phyloP scores from a whole-genome alignment of 37 sponge, comb jelly and placozoan genomes.

The Halisarca cf. caerulea region DNA sequence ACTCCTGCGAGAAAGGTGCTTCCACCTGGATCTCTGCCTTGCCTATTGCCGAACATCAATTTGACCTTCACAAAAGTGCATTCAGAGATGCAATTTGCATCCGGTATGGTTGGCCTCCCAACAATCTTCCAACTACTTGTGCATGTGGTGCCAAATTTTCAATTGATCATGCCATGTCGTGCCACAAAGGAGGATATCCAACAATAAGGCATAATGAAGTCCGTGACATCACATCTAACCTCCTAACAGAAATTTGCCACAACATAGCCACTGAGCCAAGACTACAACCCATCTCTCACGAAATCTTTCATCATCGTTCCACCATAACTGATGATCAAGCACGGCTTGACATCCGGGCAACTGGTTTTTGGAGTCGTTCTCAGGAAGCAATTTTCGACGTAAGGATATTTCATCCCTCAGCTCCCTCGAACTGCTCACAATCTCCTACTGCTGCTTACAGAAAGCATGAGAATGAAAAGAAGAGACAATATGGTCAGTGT shows the following conservation, averaged over 20 bases:
- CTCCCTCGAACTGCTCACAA: too few relatives aligned
- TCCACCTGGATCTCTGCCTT: not conserved
- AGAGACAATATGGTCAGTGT: too few relatives aligned
- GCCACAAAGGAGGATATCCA: not conserved
- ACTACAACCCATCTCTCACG: too few relatives aligned
- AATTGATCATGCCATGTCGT: not conserved
- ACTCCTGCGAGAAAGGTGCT: not conserved
- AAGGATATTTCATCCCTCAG: too few relatives aligned
- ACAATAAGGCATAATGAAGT: constrained; percentile 13
- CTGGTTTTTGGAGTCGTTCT: too few relatives aligned
- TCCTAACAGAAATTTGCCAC: constrained; percentile 7
- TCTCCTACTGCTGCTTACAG: too few relatives aligned
- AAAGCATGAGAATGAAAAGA: too few relatives aligned
- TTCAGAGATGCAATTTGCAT: not conserved
- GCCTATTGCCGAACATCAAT: not conserved
- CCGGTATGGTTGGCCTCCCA: not conserved
- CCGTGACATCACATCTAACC: not conserved
- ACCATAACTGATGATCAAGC: too few relatives aligned
- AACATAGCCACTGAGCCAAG: not conserved
- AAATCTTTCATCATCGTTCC: too few relatives aligned
- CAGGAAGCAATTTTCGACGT: too few relatives aligned
- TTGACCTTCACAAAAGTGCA: not conserved
- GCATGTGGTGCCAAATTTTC: not conserved
- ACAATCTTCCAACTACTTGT: not conserved
- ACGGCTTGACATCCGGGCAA: too few relatives aligned